These are phyloP conservation scores for Chaetura pelagica DNA, from an alignment of 2,113 vertebrate genomes.

Conservation along the genomic window DNA sequence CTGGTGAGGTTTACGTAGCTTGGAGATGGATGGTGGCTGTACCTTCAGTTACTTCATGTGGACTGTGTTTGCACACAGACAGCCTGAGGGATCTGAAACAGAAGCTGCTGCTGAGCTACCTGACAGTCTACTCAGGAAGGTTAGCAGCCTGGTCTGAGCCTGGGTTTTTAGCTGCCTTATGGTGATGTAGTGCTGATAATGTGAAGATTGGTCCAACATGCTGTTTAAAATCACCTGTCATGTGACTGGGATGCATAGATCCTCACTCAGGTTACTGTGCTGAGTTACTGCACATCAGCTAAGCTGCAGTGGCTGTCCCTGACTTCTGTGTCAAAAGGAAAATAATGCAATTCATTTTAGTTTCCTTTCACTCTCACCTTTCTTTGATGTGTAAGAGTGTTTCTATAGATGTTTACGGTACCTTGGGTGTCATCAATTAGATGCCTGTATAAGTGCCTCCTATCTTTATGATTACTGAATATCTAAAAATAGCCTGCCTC, in stretches of 20 bases:
- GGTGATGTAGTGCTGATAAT: not conserved
- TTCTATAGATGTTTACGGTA: not conserved
- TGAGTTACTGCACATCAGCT: not conserved
- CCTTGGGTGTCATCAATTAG: not conserved
- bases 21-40: not conserved
- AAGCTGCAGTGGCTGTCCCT: not conserved
- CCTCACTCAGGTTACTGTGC: not conserved
- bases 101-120: not conserved
- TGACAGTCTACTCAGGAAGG: accelerated
- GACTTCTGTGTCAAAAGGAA: not conserved
- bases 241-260: not conserved
- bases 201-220: not conserved
- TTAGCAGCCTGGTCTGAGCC: not conserved
- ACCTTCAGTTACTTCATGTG: not conserved
- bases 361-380: not conserved
- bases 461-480: not conserved
- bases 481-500: not conserved
- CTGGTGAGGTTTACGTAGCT: not conserved
- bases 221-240: not conserved
- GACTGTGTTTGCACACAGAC: not conserved
- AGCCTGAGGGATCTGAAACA: not conserved
- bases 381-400: not conserved
- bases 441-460: not conserved
- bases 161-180: not conserved
- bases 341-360: not conserved